Conservation (phyloP, 2,113 vertebrate species). For the Ictalurus furcatus region DNA sequence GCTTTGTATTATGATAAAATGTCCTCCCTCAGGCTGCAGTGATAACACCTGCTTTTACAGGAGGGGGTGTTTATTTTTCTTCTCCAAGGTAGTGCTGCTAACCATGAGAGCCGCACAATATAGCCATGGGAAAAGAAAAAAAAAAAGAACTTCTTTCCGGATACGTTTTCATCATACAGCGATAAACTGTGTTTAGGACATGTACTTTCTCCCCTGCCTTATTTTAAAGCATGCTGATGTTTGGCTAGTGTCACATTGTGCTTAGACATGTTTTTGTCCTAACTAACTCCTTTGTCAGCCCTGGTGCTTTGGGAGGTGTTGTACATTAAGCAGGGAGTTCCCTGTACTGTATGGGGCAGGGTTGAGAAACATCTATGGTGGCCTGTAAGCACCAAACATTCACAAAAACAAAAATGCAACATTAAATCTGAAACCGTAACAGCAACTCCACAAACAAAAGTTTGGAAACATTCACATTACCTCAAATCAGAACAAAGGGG, state of each 20-base stretch:
- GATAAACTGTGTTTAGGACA: not conserved
- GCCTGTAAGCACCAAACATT: not conserved
- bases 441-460: too few relatives aligned
- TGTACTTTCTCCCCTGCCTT: not conserved
- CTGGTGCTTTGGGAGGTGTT: not conserved
- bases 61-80: not conserved
- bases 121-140: not conserved
- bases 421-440: not conserved
- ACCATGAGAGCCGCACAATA: not conserved
- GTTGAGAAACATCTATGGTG: not conserved
- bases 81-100: slow-evolving; percentile 3
- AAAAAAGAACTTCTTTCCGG: not conserved
- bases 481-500: not conserved
- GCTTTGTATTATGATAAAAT: slow-evolving; percentile 37
- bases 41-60: slow-evolving; percentile 37
- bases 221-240: not conserved
- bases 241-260: not conserved
- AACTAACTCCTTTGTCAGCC: not conserved
- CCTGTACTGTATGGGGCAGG: not conserved
- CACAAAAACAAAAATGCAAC: not conserved
- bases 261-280: not conserved
- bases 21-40: slow-evolving; percentile 35
- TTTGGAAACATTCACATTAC: not conserved
- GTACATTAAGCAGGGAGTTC: not conserved
- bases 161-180: slow-evolving; percentile 9